Base-by-base conservation (phyloP, 2,888 invertebrate genomes). In the Melieria picta region DNA sequence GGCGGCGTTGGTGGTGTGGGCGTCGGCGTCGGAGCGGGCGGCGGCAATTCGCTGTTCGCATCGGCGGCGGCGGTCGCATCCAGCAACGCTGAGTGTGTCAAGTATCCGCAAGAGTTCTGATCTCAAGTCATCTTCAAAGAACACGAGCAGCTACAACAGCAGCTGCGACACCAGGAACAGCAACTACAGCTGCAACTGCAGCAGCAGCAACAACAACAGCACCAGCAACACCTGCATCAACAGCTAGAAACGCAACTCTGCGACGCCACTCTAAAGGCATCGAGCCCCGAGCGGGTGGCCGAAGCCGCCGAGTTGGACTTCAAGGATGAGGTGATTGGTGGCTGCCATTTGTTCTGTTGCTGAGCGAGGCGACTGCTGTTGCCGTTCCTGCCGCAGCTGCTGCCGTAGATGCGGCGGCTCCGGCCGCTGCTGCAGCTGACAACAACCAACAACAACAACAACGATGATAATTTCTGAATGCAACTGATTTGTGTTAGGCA, bases 61-160 rank as follows among this genome's bases (percentile, higher is more conserved):
- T 75, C 81, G 75, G 81, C 80, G 69, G 81, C 80, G 69, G 80
- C 81, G 71, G 83, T 81, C 72, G 80, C 83, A 74, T 80, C 81
- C 74, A 79, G 80, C 76, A 89, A 89, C 87, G 88, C 89, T 89
- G 90, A 83, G 76, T 90, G 87, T 83, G 85, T 86, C 64, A 87
- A 87, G 80, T 87, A 87, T 86, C 87, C 87, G 77, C 87, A 86
- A 85, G 87, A 87, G 84, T 87, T 87, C 86, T 87, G 87, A 87
- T 87, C 86, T 87, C 87, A 87, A 86, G 83, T 83, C 83, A 83
- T 83, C 79, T 79, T 79, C 77, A 80, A 79, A 60, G 73, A 77
- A 74, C 79, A 80, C 65, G 79, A 78, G 77, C 81, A 80, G 65
- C 80, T 77, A 68, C 79, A 72, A 62, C 72, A 71, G 47, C 72